A percentile compares a stretch with the other conserved stretches of the same genome.
phyloP scores from a whole-genome alignment of 2,888 invertebrate species.

The Pantelozetes paolii region DNA sequence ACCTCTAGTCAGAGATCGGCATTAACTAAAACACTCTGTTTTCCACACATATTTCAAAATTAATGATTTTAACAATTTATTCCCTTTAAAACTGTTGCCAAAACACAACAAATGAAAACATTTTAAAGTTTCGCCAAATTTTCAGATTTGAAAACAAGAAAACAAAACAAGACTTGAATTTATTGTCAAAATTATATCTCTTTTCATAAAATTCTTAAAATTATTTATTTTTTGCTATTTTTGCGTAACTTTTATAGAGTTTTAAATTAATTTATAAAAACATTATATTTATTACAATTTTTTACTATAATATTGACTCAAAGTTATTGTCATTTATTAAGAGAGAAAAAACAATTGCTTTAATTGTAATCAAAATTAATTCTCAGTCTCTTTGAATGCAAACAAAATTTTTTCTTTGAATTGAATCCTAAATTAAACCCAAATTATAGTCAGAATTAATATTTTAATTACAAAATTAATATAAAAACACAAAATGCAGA shows the following conservation, averaged over 20 bases:
- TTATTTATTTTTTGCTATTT: not conserved
- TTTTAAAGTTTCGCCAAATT: constrained; percentile 2
- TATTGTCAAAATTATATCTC: not conserved
- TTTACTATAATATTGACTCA: not conserved
- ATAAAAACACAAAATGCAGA: not conserved
- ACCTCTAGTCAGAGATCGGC: no score
- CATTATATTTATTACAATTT: not conserved
- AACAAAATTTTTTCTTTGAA: not conserved
- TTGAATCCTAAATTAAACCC: not conserved
- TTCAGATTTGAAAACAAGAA: not conserved
- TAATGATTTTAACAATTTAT: not conserved
- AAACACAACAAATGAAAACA: not conserved
- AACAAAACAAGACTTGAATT: not conserved
- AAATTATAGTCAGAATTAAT: constrained; percentile 6
- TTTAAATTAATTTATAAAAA: constrained; percentile 6
- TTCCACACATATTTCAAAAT: not conserved
- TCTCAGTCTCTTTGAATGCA: not conserved
- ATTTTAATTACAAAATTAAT: constrained; percentile 5
- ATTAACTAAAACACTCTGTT: no score
- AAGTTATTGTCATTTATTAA: not conserved
- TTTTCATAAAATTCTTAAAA: not conserved
- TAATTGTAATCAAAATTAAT: not conserved
- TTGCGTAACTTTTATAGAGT: not conserved
- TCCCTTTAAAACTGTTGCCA: constrained; percentile 17
- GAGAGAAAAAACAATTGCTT: no score